Conservation (phyloP, 2,888 invertebrate species). For the Artemia sinica region DNA sequence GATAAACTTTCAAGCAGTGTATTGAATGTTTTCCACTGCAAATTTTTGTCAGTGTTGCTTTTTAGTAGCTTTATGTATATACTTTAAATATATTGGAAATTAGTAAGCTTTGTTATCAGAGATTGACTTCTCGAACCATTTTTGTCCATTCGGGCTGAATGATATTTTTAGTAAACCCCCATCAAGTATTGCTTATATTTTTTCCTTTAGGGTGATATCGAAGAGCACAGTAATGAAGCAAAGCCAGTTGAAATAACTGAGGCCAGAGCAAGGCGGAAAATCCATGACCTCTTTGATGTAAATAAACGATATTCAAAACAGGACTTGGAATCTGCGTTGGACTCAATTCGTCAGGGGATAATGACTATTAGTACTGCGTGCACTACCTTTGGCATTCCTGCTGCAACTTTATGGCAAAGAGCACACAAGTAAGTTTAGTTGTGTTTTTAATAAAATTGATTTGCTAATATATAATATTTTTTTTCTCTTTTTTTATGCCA, state of each 20-base stretch:
- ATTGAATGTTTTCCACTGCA: too few species aligned
- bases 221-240: conserved; percentile 3
- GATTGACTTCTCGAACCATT: too few species aligned
- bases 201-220: not conserved
- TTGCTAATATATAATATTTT: too few species aligned
- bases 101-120: too few species aligned
- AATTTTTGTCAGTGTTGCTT: too few species aligned
- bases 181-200: not conserved
- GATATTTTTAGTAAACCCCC: too few species aligned
- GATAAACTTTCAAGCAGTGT: too few species aligned
- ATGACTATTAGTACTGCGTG: conserved; percentile 78
- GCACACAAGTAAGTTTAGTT: conserved; percentile 40
- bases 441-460: too few species aligned
- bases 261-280: conserved; percentile 23
- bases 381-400: conserved; percentile 69
- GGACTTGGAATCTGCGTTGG: conserved; percentile 72
- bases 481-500: too few species aligned
- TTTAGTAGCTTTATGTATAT: too few species aligned
- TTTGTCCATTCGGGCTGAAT: too few species aligned
- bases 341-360: conserved; percentile 63
- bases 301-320: conserved; percentile 52
- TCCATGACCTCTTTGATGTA: conserved; percentile 9
- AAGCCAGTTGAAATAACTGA: not conserved
- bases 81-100: too few species aligned
- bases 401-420: conserved; percentile 76